Evolutionary conservation across 2,113 vertebrate species (phyloP).

Genomic region (Megaceryle torquata): DNA sequence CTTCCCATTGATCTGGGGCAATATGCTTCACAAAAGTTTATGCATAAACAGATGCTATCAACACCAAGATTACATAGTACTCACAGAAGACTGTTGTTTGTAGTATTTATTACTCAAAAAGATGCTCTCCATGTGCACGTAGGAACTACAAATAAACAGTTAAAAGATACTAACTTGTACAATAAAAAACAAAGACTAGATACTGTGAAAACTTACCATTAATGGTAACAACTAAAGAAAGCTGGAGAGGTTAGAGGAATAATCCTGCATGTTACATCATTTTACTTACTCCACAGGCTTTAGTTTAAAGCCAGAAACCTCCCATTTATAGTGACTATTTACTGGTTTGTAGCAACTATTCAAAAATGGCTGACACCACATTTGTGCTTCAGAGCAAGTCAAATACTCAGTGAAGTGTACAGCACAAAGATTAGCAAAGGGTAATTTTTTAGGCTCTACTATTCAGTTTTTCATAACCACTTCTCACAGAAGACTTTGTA

Average conservation of each 20-base stretch:
- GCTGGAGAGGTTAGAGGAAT: background rate
- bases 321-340: background rate
- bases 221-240: background rate
- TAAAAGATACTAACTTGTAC: background rate
- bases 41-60: background rate
- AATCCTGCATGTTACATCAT: background rate
- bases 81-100: background rate
- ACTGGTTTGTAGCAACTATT: background rate
- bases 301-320: background rate
- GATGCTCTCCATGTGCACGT: rapidly evolving
- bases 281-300: background rate
- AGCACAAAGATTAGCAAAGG: background rate
- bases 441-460: background rate
- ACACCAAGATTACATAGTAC: background rate
- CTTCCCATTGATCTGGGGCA: background rate
- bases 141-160: background rate
- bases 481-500: background rate
- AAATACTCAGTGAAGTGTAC: background rate
- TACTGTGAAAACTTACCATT: background rate
- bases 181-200: background rate
- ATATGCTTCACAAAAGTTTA: background rate
- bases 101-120: background rate
- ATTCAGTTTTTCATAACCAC: background rate
- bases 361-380: background rate
- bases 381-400: background rate